Evolutionary conservation across 2,888 invertebrate genomes (phyloP), one percentile per base, ranked within the genome.

Genomic region (Caprella mutica): DNA sequence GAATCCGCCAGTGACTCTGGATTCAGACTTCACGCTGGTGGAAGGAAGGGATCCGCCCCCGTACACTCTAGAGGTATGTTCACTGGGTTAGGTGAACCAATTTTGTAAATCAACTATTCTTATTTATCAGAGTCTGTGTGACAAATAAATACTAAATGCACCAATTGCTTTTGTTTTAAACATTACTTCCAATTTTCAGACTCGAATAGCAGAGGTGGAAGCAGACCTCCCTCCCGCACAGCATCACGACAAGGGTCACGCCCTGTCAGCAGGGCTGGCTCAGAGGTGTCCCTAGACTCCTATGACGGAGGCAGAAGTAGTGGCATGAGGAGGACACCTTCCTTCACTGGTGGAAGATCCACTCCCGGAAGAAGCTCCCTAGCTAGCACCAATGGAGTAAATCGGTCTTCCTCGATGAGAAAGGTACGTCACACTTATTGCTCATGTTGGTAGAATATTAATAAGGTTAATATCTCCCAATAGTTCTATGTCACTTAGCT

Each of bases 191-290:
- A 24, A 21, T 43, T 4, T 14, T 17, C 12, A n/a, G 35, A 33
- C 12, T 14, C 90, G 43, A 84, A 85, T 55, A 67, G 67, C 48
- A 67, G 69, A 39, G 63, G 67, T 27, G 68, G 68, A 29, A 68
- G 69, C 58, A 67, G 70, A 4, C 66, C 68, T 2, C 56, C 65
- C 3, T 68, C 67, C 38, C 60, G 68, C 24, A 55, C 55, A 12
- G 68, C 69, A 30, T 88, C 89, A 66, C 79, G 91, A 67, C 81
- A 86, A 61, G 88, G 89, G 61, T 74, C 74, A 1, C 44, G 65
- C 90, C 92, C 93, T 65, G 87, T 91, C 23, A 92, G 92, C 67
- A 82, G 92, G 68, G 89, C 92, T 71, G 92, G 92, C 66, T 93
- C 93, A 44, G 91, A 88, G 70, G 80, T 89, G 62, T 91, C 91